Conservation (phyloP, 2,888 invertebrate genomes). For the Polia nebulosa region DNA sequence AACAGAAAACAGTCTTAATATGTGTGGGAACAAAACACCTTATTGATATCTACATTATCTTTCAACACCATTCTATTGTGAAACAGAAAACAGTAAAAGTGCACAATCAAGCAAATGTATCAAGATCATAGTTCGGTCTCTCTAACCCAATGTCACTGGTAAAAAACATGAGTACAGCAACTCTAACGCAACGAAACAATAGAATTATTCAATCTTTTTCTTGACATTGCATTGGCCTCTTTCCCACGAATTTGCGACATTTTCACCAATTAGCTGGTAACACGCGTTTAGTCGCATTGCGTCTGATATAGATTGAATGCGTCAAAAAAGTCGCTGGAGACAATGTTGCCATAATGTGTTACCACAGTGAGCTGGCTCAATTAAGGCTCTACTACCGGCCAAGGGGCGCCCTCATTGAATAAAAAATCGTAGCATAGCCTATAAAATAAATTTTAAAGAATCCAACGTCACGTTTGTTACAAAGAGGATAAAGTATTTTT, state of each 20-base stretch:
- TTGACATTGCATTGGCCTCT: conserved; percentile 68
- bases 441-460: too few relatives aligned
- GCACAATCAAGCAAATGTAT: conserved; percentile 37
- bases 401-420: too few relatives aligned
- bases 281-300: conserved; percentile 65
- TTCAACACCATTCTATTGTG: conserved; percentile 46
- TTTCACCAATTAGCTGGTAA: conserved; percentile 72
- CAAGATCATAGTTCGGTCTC: conserved; percentile 57
- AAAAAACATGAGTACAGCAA: conserved; percentile 63
- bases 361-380: conserved; percentile 11
- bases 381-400: too few relatives aligned
- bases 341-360: conserved; percentile 33
- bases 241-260: conserved; percentile 79
- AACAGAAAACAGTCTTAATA: conserved; percentile 21
- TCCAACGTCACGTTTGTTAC: too few relatives aligned
- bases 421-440: too few relatives aligned
- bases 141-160: conserved; percentile 61
- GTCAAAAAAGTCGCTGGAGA: conserved; percentile 41
- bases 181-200: conserved; percentile 71
- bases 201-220: conserved; percentile 69
- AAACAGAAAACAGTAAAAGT: conserved; percentile 58
- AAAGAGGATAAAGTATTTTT: too few relatives aligned
- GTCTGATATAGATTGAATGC: conserved; percentile 49
- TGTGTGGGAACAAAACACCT: conserved; percentile 47
- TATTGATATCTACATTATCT: conserved; percentile 32